Conservation (phyloP, 2,797 vertebrate genomes). For the Enteromius radiatus region DNA sequence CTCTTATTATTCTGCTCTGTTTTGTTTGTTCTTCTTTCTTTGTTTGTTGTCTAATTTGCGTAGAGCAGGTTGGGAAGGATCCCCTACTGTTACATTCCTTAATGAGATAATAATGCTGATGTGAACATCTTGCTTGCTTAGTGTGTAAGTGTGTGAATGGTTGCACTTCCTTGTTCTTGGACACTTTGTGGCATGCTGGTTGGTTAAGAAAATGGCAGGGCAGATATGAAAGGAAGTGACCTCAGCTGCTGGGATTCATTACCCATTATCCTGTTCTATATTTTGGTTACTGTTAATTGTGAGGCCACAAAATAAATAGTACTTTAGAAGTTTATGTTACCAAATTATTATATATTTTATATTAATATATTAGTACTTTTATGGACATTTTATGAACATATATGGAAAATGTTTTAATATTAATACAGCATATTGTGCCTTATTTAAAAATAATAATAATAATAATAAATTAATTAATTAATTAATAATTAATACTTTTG, state of each 20-base stretch:
- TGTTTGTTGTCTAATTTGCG: conserved; percentile 73
- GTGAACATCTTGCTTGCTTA: conserved; percentile 36
- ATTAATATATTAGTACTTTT: too few species aligned
- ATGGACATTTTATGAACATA: background rate
- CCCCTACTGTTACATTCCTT: conserved; percentile 63
- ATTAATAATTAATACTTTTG: background rate
- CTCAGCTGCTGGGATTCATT: conserved; percentile 27
- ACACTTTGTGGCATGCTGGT: conserved; percentile 39
- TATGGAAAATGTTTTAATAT: background rate
- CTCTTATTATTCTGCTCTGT: conserved; percentile 49
- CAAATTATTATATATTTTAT: background rate
- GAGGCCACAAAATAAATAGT: background rate
- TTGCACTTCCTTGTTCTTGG: conserved; percentile 47
- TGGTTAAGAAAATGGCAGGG: background rate
- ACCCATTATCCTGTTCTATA: conserved; percentile 14
- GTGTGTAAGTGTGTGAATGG: conserved; percentile 6
- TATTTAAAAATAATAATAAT: background rate
- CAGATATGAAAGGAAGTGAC: conserved; percentile 44
- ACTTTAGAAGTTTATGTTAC: background rate
- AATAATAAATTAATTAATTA: background rate
- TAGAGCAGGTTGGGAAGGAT: conserved; percentile 66
- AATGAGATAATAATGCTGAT: conserved; percentile 56
- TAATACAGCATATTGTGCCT: background rate
- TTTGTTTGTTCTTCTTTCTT: conserved; percentile 70
- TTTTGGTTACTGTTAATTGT: background rate